These are phyloP conservation scores for Melanotaenia boesemani DNA, from an alignment of 2,797 vertebrate genomes.

Conservation along the genomic window DNA sequence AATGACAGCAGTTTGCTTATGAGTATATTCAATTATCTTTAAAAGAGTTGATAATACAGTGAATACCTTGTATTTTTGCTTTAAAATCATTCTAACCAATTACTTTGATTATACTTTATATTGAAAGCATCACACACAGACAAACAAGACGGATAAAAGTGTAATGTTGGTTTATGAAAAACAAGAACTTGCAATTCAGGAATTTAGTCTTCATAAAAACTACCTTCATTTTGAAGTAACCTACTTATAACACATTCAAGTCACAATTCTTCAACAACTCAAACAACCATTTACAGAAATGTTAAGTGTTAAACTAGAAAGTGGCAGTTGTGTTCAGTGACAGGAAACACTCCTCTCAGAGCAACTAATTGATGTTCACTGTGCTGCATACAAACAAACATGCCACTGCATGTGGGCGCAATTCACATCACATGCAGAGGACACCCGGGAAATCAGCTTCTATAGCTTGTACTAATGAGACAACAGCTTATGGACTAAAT, in stretches of 20 bases:
- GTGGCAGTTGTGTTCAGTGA: neutral
- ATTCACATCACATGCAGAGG: slow-evolving; percentile 40
- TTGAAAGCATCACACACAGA: no score
- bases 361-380: slow-evolving; percentile 36
- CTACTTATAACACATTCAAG: neutral
- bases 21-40: slow-evolving; percentile 6
- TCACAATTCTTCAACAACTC: neutral
- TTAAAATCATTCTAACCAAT: neutral
- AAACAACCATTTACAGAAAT: neutral
- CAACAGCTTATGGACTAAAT: slow-evolving; percentile 54
- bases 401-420: neutral
- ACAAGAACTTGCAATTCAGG: neutral
- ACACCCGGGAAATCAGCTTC: slow-evolving; percentile 62
- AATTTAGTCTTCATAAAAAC: neutral
- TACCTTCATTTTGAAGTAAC: slow-evolving; percentile 1
- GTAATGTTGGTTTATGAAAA: no score
- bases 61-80: neutral
- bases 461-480: slow-evolving; percentile 48
- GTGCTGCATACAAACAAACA: slow-evolving; percentile 35
- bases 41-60: neutral
- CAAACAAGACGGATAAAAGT: no score
- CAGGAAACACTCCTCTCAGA: slow-evolving; percentile 22
- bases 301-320: neutral
- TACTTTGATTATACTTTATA: neutral
- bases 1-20: slow-evolving; percentile 12